A percentile compares a stretch with the other conserved stretches of the same genome.
phyloP scores from a whole-genome alignment of 2,113 vertebrate species.

The Oreotrochilus melanogaster region DNA sequence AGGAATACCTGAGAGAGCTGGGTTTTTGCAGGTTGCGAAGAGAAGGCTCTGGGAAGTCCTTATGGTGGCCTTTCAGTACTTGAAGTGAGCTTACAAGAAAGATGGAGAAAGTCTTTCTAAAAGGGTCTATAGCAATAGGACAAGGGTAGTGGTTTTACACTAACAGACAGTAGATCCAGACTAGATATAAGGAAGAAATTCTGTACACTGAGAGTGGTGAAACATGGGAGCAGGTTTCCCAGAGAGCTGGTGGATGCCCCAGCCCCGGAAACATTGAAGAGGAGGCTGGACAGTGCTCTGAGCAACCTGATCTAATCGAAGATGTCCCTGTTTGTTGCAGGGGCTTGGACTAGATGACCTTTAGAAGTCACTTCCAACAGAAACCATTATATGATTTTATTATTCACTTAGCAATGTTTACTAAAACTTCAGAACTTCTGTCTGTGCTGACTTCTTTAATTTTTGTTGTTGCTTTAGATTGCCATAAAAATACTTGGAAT shows the following conservation, averaged over 20 bases:
- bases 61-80: too few species aligned
- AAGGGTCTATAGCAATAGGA: not conserved
- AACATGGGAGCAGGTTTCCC: not conserved
- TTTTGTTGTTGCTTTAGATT: not conserved
- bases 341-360: not conserved
- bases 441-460: not conserved
- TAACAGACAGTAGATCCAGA: not conserved
- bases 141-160: not conserved
- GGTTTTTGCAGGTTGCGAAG: too few species aligned
- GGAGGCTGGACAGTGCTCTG: fast-evolving
- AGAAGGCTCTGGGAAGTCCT: too few species aligned
- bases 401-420: not conserved
- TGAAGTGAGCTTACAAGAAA: not conserved
- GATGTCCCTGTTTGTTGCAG: not conserved
- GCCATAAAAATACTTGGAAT: not conserved
- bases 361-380: not conserved
- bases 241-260: not conserved
- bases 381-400: not conserved
- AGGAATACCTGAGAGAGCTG: too few species aligned
- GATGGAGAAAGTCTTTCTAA: not conserved
- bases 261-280: not conserved
- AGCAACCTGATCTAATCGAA: not conserved
- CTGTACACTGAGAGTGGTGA: not conserved
- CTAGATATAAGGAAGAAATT: not conserved
- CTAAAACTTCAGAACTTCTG: not conserved